phyloP scores from a whole-genome alignment of 1,140 invertebrate genomes.

The Eufriesea mexicana region DNA sequence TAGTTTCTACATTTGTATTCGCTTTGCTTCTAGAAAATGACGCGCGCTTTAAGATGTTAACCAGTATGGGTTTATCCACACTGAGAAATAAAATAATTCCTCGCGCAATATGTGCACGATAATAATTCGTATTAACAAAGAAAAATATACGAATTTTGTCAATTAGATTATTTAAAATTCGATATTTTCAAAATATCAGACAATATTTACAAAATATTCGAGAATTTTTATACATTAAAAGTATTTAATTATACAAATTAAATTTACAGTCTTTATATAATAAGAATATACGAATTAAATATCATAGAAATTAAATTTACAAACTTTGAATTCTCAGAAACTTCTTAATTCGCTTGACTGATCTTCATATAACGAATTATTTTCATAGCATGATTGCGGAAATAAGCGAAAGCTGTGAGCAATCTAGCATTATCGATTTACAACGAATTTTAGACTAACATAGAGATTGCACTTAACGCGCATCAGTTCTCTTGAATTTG shows the following conservation, averaged over 20 bases:
- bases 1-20: constrained; percentile 6
- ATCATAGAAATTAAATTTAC: too few relatives aligned
- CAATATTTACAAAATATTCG: not conserved
- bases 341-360: not conserved
- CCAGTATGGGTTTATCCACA: constrained; percentile 10
- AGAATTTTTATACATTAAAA: too few relatives aligned
- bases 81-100: not conserved
- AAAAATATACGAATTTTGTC: too few relatives aligned
- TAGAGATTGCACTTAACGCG: constrained; percentile 3
- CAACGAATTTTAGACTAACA: not conserved
- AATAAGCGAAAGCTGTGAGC: constrained; percentile 4
- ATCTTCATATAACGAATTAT: not conserved
- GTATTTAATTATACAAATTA: too few relatives aligned
- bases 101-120: not conserved
- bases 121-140: not conserved
- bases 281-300: too few relatives aligned
- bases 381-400: constrained; percentile 1
- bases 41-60: constrained; percentile 31
- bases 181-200: not conserved
- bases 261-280: too few relatives aligned
- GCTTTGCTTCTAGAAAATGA: constrained; percentile 41
- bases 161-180: not conserved
- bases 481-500: not conserved
- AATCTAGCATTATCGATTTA: not conserved
- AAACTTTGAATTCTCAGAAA: not conserved